Evolutionary conservation across 2,113 vertebrate species (phyloP).

Genomic region (Epinephelus moara): DNA sequence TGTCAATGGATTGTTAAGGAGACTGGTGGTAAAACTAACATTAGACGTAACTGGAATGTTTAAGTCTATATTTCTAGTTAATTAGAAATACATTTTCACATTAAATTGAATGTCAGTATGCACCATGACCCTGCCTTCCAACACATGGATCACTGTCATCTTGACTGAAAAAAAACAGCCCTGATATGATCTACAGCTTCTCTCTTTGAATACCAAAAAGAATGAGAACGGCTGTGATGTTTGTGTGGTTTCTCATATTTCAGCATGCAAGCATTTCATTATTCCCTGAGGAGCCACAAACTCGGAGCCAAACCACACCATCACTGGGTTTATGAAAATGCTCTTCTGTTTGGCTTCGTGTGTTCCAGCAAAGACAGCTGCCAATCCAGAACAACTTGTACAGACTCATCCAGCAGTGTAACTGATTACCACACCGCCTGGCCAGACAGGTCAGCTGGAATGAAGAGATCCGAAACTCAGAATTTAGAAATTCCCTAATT

Average conservation of each 20-base stretch:
- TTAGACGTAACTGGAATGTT: not conserved
- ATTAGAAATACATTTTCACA: not conserved
- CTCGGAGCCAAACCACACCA: constrained; percentile 63
- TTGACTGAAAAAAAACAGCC: not conserved
- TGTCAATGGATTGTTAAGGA: not conserved
- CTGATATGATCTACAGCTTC: not conserved
- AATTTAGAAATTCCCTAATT: constrained; percentile 56
- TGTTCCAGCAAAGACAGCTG: constrained; percentile 20
- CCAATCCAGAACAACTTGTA: constrained; percentile 10
- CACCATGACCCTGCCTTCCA: not conserved
- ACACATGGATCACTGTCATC: not conserved
- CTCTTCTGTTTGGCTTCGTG: constrained; percentile 35
- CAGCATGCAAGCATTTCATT: constrained; percentile 76
- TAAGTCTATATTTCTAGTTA: not conserved
- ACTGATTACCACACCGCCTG: not conserved
- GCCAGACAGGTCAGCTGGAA: constrained; percentile 19
- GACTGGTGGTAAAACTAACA: not conserved
- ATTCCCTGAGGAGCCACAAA: constrained; percentile 71
- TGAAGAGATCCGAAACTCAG: not conserved
- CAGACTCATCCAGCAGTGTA: constrained; percentile 19
- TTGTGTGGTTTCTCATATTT: constrained; percentile 64
- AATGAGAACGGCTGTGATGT: constrained; percentile 44
- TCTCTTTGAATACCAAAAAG: constrained; percentile 23
- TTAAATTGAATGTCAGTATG: not conserved
- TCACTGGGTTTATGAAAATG: constrained; percentile 40